Evolutionary conservation across 2,888 invertebrate species (phyloP), one percentile per base, ranked within the genome.

Genomic region (Ormyrus nitidulus): DNA sequence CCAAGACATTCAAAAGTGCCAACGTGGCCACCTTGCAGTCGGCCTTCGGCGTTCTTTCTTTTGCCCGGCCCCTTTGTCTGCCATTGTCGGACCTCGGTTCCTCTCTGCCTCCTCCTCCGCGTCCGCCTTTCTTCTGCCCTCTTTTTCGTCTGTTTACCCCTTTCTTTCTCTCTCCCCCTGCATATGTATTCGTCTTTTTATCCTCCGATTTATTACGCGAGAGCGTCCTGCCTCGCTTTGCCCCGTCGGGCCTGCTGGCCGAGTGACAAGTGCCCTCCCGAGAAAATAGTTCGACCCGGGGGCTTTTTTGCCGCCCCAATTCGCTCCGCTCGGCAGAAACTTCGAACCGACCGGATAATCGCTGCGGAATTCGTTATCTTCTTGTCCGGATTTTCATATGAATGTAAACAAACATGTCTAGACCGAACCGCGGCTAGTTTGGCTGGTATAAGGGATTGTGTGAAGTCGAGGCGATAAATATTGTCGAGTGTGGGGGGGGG

Each of bases 1-100:
- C 19, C 73, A 61, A 72, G 76, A 72, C 65, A 78, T 76, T 80
- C 68, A 72, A 76, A 75, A 74, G 61, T 75, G 72, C 66, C 58
- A 70, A 70, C 61, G 51, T 56, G 9, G 61, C 66, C 19, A 62
- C 48, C 72, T 78, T 61, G 19, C 61, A 71, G 8, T 11, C 13
- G 11, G 13, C 51, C 53, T 59, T 7, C 9, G 2, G 8, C 46
- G 3, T 1, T 46, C 58, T 19, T 5, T 4, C 13, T 10, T 19
- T 34, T 34, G 34, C 34, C 34, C 34, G 34, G 34, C 8, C 8
- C 48, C 10, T 58, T 7, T 56, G 56, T 65, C 65, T 4, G 49
- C 34, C 34, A 8, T 19, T 8, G 46, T 65, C 10, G 53, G 48
- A 59, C 19, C 13, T 48, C 48, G 11, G 46, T 8, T 44, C 34